Conservation (phyloP, 2,797 vertebrate genomes). For the Varecia variegata region DNA sequence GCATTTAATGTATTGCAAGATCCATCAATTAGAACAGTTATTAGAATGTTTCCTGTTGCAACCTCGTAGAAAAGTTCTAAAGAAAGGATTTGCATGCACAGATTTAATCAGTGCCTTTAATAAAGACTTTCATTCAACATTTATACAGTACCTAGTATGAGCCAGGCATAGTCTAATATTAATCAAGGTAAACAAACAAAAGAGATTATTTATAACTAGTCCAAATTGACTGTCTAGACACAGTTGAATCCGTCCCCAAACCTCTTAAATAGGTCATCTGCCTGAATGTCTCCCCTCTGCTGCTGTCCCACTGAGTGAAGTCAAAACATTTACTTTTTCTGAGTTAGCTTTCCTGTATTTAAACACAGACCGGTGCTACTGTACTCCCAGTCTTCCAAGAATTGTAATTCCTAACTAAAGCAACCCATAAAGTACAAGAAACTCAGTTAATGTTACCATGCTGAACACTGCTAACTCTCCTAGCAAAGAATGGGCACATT, state of each 20-base stretch:
- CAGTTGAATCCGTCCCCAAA: not conserved
- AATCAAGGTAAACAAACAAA: constrained; percentile 34
- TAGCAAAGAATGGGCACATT: not conserved
- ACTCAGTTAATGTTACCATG: not conserved
- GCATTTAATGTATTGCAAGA: not conserved
- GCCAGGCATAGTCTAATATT: not conserved
- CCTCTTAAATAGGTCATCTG: constrained; percentile 15
- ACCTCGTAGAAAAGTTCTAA: constrained; percentile 12
- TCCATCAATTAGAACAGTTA: not conserved
- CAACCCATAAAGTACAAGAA: not conserved
- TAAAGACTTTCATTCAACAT: not conserved
- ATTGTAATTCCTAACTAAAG: constrained; percentile 3
- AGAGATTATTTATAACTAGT: not conserved
- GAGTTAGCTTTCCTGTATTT: constrained; percentile 33
- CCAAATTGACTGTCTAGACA: constrained; percentile 1
- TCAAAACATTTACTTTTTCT: constrained; percentile 34
- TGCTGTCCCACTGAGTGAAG: not conserved
- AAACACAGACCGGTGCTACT: not conserved
- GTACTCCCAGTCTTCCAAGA: not conserved
- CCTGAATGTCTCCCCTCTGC: not conserved
- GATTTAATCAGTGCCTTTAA: not conserved
- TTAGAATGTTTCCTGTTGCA: not conserved
- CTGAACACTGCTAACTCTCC: not conserved
- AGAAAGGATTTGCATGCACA: not conserved
- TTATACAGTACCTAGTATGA: not conserved